Evolutionary conservation across 2,113 vertebrate species (phyloP), one percentile per base, ranked within the genome.

Genomic region (Notiomystis cincta): DNA sequence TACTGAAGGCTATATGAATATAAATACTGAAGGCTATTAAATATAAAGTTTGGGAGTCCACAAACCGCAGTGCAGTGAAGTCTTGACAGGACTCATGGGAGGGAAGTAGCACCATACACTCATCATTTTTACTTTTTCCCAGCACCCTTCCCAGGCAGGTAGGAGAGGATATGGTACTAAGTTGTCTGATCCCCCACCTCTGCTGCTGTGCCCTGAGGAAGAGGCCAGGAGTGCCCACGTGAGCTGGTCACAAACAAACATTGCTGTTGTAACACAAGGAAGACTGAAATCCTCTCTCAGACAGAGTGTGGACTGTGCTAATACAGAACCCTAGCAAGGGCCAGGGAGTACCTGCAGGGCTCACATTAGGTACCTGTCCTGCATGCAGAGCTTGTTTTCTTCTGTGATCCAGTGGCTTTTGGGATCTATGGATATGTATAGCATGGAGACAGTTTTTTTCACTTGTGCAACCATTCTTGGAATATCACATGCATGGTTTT

Each of bases 321-420:
- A 31, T 5, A 9, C 17, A 76, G 50, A 69, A 42, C 7, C 50
- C 31, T 20, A 42, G 42, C 25, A 42, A 18, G 9, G n/a, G 56
- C 24, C 24, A 53, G 21, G 23, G 19, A 58, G 9, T 21, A 48
- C 6, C 2, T 44, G 62, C 3, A 14, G 21, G 13, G 14, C 11
- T 38, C 44, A 51, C 0, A 0, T 66, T 10, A 58, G 47, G 24
- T n/a, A n/a, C 19, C 56, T 66, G 40, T 69, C 37, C 60, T 56
- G 20, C 35, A 42, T 6, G 30, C 20, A 58, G 13, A 35, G 38
- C 44, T 30, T 15, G 21, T 31, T 81, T 67, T 51, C 67, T 51
- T 69, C 45, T 56, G 21, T 23, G 38, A 51, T 81, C 82, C 30
- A 54, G 6, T 12, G 19, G 35, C 23, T 54, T 2, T 37, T 64